Evolutionary conservation across 2,888 invertebrate species (phyloP).

Genomic region (Metalampra italica): DNA sequence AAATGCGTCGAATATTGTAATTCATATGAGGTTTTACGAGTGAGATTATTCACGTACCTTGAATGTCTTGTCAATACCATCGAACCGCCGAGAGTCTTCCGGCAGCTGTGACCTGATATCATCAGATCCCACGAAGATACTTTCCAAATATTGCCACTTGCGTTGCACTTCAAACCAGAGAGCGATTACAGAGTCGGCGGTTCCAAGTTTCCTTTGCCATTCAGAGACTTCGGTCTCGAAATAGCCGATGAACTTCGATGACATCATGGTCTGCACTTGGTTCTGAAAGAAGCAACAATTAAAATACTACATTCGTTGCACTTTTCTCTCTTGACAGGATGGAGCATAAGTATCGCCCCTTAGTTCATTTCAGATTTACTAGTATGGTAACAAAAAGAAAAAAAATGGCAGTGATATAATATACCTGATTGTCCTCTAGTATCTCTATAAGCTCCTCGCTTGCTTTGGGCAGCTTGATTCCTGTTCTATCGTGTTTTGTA

Average conservation of each 20-base stretch:
- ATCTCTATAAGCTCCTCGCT: slow-evolving; percentile 93
- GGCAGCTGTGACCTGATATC: slow-evolving; percentile 95
- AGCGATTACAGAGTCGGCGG: slow-evolving; percentile 90
- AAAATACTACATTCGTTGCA: not conserved
- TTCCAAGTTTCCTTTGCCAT: slow-evolving; percentile 93
- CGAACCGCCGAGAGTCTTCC: slow-evolving; percentile 93
- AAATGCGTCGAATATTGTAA: no score
- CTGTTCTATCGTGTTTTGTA: slow-evolving; percentile 89
- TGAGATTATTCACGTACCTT: slow-evolving; percentile 65
- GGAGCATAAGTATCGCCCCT: not conserved
- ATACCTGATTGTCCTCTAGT: slow-evolving; percentile 94
- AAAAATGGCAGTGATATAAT: slow-evolving; percentile 24
- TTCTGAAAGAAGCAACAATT: slow-evolving; percentile 35
- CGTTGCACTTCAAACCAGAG: slow-evolving; percentile 94
- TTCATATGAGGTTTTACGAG: not conserved
- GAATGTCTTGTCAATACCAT: slow-evolving; percentile 90
- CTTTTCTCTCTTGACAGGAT: not conserved
- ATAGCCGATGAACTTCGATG: slow-evolving; percentile 93
- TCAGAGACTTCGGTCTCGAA: slow-evolving; percentile 90
- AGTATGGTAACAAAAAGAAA: no score
- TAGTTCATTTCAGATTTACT: no score
- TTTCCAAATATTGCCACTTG: slow-evolving; percentile 96
- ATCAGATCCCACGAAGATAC: slow-evolving; percentile 97
- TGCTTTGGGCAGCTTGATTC: slow-evolving; percentile 85
- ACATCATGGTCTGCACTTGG: slow-evolving; percentile 95